Evolutionary conservation across 1,140 invertebrate species (phyloP), one percentile per base, ranked within the genome.

Genomic region (Eueides isabella): DNA sequence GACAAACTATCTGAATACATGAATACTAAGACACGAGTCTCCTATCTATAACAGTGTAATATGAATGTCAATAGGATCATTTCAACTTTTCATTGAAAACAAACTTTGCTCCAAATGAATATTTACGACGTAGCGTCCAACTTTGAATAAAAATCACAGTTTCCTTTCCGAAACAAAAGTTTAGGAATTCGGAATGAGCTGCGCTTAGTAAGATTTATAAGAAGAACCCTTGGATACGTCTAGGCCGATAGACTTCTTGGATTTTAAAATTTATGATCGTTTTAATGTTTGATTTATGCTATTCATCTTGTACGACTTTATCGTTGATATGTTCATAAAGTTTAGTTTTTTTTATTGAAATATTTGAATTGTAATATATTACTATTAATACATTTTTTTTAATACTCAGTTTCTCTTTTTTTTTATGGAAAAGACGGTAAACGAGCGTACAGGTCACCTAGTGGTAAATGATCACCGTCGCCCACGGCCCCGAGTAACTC

Each of bases 61-160:
- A 79, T 84, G 77, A 84, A 82, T 84, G 70, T 63, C 75, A 79
- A 82, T 74, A 65, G 72, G 71, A 77, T 79, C 73, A 75, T 77
- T 80, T 81, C 76, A 85, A 80, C 72, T 85, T 85, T 81, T 77
- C 80, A 82, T 75, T 78, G 68, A 74, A 79, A 76, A 78, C 70
- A 81, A 82, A 83, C 77, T 83, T 80, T 29, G 71, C 35, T 70
- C 48, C 48, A 63, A 77, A 83, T 83, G 81, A 80, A 83, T 83
- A 85, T 83, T 85, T 85, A 83, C 79, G 77, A 80, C 74, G 72
- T 9, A 75, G 74, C 75, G 70, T 78, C 78, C 62, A 77, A 76
- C 76, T 81, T 76, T 78, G 76, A 82, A 83, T 80, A 83, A 83
- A 80, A 80, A 79, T 67, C 75, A 77, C 67, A 61, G 62, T 70